Conservation (phyloP, 2,113 vertebrate genomes). For the Acanthisitta chloris region DNA sequence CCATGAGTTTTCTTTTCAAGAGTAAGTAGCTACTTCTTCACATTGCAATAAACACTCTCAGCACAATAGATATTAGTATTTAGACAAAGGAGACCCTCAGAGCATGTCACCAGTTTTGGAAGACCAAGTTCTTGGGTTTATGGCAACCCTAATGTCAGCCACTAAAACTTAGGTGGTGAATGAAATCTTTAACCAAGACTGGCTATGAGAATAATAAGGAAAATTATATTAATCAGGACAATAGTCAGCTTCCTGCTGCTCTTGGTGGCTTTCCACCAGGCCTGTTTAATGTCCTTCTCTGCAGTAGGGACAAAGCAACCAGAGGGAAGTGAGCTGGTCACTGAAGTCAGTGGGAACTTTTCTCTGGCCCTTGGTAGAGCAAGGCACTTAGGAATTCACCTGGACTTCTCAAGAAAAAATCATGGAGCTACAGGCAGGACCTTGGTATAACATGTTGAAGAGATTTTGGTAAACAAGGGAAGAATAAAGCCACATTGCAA, state of each 20-base stretch:
- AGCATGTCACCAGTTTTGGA: neutral
- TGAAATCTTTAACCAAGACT: neutral
- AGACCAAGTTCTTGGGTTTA: neutral
- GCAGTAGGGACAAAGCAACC: neutral
- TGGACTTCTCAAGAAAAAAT: neutral
- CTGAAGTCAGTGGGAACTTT: neutral
- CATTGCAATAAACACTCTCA: neutral
- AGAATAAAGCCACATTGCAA: neutral
- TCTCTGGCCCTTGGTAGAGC: neutral
- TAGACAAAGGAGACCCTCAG: neutral
- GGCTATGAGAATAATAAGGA: neutral
- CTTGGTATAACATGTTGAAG: neutral
- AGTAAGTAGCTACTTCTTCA: neutral
- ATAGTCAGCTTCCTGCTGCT: neutral
- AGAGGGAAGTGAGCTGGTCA: neutral
- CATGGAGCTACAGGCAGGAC: neutral
- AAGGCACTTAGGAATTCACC: neutral
- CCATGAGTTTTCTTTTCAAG: neutral
- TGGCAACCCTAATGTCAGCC: neutral
- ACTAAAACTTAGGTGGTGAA: neutral
- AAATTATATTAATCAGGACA: neutral
- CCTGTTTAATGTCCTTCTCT: neutral
- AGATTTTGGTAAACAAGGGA: neutral
- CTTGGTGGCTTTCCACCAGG: neutral
- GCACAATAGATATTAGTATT: neutral